Percentiles rank a stretch among this genome's conserved stretches.
Evolutionary conservation across 2,797 vertebrate species (phyloP).

Genomic region (Sebastes oblongus): DNA sequence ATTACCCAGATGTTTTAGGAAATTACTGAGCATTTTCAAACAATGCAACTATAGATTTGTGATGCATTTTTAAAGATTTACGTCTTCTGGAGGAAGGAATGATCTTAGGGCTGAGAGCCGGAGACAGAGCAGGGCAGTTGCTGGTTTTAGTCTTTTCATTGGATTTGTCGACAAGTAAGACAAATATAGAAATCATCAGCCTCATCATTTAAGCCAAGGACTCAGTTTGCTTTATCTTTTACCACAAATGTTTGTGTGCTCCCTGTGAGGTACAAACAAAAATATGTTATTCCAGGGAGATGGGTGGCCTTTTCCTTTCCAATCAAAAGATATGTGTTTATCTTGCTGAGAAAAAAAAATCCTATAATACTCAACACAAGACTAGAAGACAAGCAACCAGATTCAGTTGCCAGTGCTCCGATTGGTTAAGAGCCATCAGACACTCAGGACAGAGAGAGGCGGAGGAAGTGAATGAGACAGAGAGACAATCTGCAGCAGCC

Average conservation of each 20-base stretch:
- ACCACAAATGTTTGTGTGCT: neutral
- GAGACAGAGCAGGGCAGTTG: too few relatives aligned
- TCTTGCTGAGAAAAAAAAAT: neutral
- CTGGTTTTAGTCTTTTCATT: neutral
- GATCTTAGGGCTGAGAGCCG: too few relatives aligned
- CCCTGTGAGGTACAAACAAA: neutral
- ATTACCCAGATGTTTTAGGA: neutral
- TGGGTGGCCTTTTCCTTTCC: neutral
- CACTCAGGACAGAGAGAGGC: slow-evolving; percentile 17
- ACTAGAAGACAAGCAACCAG: neutral
- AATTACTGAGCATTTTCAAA: neutral
- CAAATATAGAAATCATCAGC: neutral
- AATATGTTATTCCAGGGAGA: neutral
- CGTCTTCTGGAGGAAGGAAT: neutral
- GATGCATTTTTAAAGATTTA: too few relatives aligned
- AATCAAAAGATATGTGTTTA: neutral
- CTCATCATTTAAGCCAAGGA: neutral
- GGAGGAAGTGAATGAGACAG: slow-evolving; percentile 17
- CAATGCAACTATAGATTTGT: too few relatives aligned
- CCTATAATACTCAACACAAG: neutral
- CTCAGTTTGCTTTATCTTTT: neutral
- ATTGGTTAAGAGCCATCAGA: slow-evolving; percentile 50
- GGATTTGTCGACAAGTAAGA: neutral
- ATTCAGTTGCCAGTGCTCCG: slow-evolving; percentile 38
- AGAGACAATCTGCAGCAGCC: slow-evolving; percentile 41